Conservation (phyloP, 2,888 invertebrate species). For the Conus canariensis region DNA sequence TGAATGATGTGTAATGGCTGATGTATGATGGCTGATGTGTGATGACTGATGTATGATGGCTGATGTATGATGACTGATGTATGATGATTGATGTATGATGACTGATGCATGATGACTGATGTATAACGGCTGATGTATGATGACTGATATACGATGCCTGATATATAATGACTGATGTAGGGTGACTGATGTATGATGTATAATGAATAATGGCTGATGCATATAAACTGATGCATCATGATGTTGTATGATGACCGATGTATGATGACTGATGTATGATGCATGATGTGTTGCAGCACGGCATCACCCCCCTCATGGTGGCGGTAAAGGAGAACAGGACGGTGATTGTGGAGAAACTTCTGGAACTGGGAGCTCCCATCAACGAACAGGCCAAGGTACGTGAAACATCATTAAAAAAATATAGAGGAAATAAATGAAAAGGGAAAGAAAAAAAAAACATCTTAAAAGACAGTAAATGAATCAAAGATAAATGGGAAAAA, state of each 20-base stretch:
- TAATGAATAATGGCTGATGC: background rate
- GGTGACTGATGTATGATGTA: background rate
- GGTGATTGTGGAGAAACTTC: conserved; percentile 92
- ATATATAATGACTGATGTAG: background rate
- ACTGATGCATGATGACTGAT: background rate
- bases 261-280: background rate
- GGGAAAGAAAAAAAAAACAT: background rate
- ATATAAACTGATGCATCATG: background rate
- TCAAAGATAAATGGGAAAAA: no score
- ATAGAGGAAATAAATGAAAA: background rate
- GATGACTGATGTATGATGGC: background rate
- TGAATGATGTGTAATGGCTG: background rate
- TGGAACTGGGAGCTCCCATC: conserved; percentile 94
- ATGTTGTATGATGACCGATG: background rate
- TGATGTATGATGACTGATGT: background rate
- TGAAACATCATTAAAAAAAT: background rate
- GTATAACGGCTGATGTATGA: background rate
- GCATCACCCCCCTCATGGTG: conserved; percentile 97
- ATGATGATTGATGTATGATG: background rate
- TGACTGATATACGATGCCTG: background rate
- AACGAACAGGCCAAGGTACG: conserved; percentile 92
- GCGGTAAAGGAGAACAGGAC: conserved; percentile 97
- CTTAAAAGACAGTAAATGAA: no score
- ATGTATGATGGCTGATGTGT: background rate
- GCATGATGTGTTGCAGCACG: conserved; percentile 85